Base-by-base conservation (phyloP, 2,888 invertebrate species). In the Ypsolopha scabrella region DNA sequence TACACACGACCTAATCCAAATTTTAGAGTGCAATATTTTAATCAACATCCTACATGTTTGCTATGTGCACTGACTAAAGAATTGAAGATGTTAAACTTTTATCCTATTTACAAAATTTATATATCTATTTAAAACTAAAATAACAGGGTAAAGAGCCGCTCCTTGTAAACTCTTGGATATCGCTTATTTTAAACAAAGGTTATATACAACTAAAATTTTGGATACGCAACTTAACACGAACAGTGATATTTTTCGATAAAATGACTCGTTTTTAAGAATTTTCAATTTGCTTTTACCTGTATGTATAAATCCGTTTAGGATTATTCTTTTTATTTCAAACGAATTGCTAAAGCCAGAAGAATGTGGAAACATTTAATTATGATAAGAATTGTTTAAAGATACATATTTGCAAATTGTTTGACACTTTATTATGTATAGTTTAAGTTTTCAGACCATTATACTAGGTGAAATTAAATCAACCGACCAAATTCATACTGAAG, bases 161-260 rank as follows among this genome's bases (percentile, higher is more conserved):
- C 37, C 37, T 37, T 13, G 24, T 36, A 47, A 37, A n/a, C 36
- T 36, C 37, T 11, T 41, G 50, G 43, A 49, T 53, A 52, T 33
- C 44, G 54, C 54, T 63, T 63, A 62, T 61, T 63, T 66, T 59
- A 62, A 62, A 60, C 58, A 58, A 52, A 52, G 55, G 48, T 62
- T 64, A 62, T n/a, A n/a, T 60, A 67, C 63, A 60, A 60, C 57
- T 57, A 58, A 63, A 67, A 59, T 74, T 77, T 79, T 78, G 66
- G 75, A 79, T 67, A 58, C 65, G 78, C 24, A 24, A 24, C 75
- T 75, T 77, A 71, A 65, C 58, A 47, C 34, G 53, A 41, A 65
- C 56, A 53, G 62, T 51, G 36, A 71, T 78, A 79, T 78, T 77
- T 79, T 77, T 77, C 62, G 68, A 76, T 65, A 64, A 58, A 51